Conservation (phyloP, 2,888 invertebrate species). For the Brachyptera putata region DNA sequence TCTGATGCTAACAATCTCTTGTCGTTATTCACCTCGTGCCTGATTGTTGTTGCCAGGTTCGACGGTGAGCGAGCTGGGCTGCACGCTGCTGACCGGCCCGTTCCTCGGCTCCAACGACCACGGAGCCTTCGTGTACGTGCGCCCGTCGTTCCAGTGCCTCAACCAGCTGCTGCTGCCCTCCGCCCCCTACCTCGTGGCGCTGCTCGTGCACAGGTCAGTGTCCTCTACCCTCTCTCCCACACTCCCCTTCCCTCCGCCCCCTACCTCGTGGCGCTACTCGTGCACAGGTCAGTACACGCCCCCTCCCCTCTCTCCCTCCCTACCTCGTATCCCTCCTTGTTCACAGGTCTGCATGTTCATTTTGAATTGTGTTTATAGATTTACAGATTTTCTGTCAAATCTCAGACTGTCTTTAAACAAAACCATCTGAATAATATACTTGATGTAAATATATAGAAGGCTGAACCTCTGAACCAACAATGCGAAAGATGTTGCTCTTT, state of each 20-base stretch:
- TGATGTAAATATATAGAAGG: no score
- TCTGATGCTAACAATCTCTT: no score
- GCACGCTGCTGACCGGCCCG: constrained; percentile 58
- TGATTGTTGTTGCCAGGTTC: no score
- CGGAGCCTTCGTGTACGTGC: constrained; percentile 77
- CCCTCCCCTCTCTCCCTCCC: constrained; percentile 68
- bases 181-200: constrained; percentile 69
- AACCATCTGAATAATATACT: no score
- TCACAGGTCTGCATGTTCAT: no score
- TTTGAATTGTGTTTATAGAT: no score
- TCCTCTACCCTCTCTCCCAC: no score
- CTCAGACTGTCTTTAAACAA: no score
- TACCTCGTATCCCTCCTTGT: constrained; percentile 74
- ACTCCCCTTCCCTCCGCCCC: constrained; percentile 70
- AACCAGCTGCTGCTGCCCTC: constrained; percentile 68
- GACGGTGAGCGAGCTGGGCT: constrained; percentile 64
- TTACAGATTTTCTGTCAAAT: no score
- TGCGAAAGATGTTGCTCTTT: no score
- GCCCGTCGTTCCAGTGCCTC: constrained; percentile 76
- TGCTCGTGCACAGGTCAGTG: constrained; percentile 66
- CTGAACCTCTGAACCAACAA: no score
- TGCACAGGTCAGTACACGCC: constrained; percentile 64
- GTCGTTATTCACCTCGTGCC: no score
- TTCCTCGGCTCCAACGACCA: constrained; percentile 68
- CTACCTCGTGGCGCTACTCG: constrained; percentile 70